Evolutionary conservation across 2,113 vertebrate genomes (phyloP), one percentile per base, ranked within the genome.

Genomic region (Boleophthalmus pectinirostris): DNA sequence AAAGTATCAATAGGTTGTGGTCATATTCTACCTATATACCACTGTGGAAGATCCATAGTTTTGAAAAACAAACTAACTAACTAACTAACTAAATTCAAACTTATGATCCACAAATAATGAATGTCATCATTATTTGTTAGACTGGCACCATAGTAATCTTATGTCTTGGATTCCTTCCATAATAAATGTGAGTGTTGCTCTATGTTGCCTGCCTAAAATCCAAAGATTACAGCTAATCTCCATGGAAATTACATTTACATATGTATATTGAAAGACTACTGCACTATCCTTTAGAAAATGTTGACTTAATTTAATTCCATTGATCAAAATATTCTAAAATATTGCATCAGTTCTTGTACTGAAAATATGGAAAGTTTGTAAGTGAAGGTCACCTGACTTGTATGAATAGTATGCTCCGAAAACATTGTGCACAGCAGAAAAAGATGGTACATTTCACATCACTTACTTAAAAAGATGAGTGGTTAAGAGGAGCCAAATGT

Each of bases 351-450:
- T 25, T 23, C 8, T 12, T 43, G 38, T 10, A 24, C 56, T 58
- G 58, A 33, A 38, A 53, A 12, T 2, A 58, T 25, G 1, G 29
- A 49, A 12, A 25, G 57, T 29, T 25, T 60, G n/a, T 12, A 57
- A 23, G 8, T 60, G 24, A 60, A 60, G 57, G 13, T 68, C 75
- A 67, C 54, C 16, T 45, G 20, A 60, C 35, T 68, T 23, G 57
- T 14, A 33, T 33, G 58, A 46, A 46, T 0, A 15, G 24, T 45
- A 0, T 46, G 46, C 5, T 29, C 6, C 13, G 6, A 12, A n/a
- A 67, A 49, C 11, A 23, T 57, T 70, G n/a, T 15, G 15, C 68
- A 71, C 58, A 56, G 56, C 18, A 3, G 72, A 58, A 69, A 77
- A 21, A 5, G 45, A 51, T 13, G 49, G 67, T 14, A 23, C 47